These are phyloP conservation scores for Eristalis tenax DNA, from an alignment of 2,888 invertebrate genomes.

Conservation along the genomic window DNA sequence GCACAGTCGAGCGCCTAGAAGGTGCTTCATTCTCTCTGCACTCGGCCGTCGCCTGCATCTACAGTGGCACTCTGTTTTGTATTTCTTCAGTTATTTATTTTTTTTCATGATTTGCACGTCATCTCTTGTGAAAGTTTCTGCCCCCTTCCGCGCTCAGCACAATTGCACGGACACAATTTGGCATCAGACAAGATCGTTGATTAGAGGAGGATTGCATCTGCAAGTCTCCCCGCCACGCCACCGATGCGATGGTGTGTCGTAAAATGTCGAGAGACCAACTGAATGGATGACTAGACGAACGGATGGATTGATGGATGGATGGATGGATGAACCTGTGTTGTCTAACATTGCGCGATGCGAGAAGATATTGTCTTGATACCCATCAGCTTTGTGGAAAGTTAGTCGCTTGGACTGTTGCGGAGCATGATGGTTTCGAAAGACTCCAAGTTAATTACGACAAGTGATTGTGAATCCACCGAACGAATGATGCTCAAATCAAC, in stretches of 20 bases:
- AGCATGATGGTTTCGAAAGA: too few species aligned
- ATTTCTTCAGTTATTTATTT: background rate
- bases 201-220: background rate
- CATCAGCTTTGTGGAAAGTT: background rate
- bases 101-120: background rate
- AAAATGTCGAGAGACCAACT: background rate
- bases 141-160: background rate
- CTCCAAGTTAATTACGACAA: too few species aligned
- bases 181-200: background rate
- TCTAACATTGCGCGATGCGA: background rate
- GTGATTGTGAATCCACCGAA: too few species aligned
- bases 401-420: too few species aligned
- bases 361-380: background rate
- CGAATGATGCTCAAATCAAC: too few species aligned
- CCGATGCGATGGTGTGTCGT: background rate
- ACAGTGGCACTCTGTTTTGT: background rate
- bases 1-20: too few species aligned
- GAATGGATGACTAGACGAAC: background rate
- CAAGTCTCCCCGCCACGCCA: background rate
- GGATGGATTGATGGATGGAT: background rate
- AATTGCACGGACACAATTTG: background rate
- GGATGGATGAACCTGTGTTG: constrained; percentile 10
- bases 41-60: too few species aligned
- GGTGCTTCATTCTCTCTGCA: too few species aligned
- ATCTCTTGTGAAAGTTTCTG: background rate